A percentile compares a stretch with the other conserved stretches of the same genome.
Evolutionary conservation across 1,140 invertebrate species (phyloP).

Genomic region (Penaeus vannamei): DNA sequence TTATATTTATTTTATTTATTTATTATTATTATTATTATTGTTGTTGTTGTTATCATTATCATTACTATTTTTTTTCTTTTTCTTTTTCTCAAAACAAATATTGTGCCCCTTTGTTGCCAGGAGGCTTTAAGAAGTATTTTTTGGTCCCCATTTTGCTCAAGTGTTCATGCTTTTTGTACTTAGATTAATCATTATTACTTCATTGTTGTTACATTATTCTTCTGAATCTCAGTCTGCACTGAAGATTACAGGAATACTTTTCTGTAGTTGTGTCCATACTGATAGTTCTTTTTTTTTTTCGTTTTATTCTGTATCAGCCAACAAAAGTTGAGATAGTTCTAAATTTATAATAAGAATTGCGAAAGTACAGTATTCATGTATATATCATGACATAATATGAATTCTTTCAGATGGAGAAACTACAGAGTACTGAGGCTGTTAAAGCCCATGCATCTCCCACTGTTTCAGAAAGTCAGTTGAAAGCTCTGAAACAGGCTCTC

Average conservation of each 20-base stretch:
- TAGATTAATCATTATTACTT: background rate
- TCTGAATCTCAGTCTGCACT: background rate
- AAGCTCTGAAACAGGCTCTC: constrained; percentile 71
- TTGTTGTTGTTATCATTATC: no score
- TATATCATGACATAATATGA: background rate
- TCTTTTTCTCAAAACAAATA: background rate
- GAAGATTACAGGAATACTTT: background rate
- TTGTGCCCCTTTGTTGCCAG: no score
- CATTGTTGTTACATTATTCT: background rate
- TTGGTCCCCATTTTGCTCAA: no score
- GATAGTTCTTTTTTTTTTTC: background rate
- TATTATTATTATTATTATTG: no score
- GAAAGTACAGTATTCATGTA: no score
- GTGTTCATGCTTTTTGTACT: no score
- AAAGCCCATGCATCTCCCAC: background rate
- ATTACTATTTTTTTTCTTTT: background rate
- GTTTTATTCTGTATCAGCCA: background rate
- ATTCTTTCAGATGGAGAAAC: constrained; percentile 7
- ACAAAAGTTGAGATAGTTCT: no score
- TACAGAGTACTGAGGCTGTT: background rate
- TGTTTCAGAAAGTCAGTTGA: constrained; percentile 39
- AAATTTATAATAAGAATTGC: no score
- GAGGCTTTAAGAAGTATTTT: no score
- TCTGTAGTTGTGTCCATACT: background rate
- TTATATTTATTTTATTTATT: no score